phyloP scores from a whole-genome alignment of 2,113 vertebrate genomes.

The Oncorhynchus masou region DNA sequence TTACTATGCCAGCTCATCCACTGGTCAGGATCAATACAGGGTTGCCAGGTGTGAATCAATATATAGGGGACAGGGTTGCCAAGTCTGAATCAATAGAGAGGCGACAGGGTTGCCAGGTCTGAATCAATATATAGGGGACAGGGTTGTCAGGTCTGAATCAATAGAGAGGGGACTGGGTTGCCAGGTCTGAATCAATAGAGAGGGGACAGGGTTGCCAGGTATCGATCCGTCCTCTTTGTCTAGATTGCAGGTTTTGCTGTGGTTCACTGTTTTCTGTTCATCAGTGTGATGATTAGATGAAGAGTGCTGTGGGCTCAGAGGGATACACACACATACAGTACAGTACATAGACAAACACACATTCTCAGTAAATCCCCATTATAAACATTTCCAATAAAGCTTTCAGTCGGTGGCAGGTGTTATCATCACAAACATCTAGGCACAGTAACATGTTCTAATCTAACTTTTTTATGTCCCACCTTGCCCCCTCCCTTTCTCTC shows the following conservation, averaged over 20 bases:
- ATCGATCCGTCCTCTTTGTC: slow-evolving; percentile 42
- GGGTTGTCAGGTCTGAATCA: slow-evolving; percentile 18
- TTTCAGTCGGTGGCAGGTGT: neutral
- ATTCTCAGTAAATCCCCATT: no score
- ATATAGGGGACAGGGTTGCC: no score
- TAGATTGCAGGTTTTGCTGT: slow-evolving; percentile 28
- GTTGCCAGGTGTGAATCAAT: no score
- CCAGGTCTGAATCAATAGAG: slow-evolving; percentile 18
- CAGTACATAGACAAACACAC: no score
- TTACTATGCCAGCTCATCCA: neutral
- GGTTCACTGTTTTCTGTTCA: slow-evolving; percentile 17
- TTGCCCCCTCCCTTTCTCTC: neutral
- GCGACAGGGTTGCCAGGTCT: neutral
- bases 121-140: neutral
- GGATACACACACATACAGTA: no score
- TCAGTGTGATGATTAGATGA: slow-evolving; percentile 14
- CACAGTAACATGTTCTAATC: no score
- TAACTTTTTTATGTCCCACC: neutral
- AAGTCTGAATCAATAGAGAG: no score
- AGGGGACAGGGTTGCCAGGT: slow-evolving; percentile 20
- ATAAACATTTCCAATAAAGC: neutral
- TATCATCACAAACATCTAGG: no score
- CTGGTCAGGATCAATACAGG: slow-evolving; percentile 33
- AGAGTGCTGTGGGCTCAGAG: no score
- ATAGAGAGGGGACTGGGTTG: no score